These are phyloP conservation scores for Anguilla megastoma DNA, from an alignment of 2,797 vertebrate genomes.

Conservation along the genomic window DNA sequence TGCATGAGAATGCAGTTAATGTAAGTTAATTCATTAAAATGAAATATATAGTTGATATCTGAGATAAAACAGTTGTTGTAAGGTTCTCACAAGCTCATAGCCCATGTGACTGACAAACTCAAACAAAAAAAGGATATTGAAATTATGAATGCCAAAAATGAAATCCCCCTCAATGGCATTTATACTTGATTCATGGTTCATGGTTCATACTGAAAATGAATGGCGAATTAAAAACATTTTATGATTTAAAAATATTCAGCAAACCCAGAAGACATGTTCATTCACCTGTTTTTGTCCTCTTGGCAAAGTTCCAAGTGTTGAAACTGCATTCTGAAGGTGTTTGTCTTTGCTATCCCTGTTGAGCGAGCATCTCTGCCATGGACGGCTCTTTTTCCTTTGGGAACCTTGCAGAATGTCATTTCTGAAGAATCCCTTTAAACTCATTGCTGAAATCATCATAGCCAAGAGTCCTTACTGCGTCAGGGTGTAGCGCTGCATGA, in stretches of 20 bases:
- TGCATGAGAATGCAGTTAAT: neutral
- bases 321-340: slow-evolving; percentile 60
- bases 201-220: neutral
- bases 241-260: neutral
- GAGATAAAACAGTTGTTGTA: neutral
- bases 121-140: neutral
- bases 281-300: slow-evolving; percentile 78
- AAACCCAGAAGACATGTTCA: neutral
- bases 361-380: slow-evolving; percentile 66
- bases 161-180: neutral
- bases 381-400: slow-evolving; percentile 58
- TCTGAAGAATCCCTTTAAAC: slow-evolving; percentile 65
- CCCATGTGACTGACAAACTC: neutral
- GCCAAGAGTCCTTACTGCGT: slow-evolving; percentile 43
- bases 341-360: slow-evolving; percentile 57
- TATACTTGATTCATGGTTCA: neutral
- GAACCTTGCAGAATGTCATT: slow-evolving; percentile 59
- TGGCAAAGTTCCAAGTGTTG: slow-evolving; percentile 64
- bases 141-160: neutral
- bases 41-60: neutral
- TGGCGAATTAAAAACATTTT: neutral
- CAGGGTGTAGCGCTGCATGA: slow-evolving; percentile 48
- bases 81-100: no score
- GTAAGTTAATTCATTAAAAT: neutral
- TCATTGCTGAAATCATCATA: slow-evolving; percentile 68